Evolutionary conservation across 2,797 vertebrate species (phyloP).

Genomic region (Leptodactylus fallax): DNA sequence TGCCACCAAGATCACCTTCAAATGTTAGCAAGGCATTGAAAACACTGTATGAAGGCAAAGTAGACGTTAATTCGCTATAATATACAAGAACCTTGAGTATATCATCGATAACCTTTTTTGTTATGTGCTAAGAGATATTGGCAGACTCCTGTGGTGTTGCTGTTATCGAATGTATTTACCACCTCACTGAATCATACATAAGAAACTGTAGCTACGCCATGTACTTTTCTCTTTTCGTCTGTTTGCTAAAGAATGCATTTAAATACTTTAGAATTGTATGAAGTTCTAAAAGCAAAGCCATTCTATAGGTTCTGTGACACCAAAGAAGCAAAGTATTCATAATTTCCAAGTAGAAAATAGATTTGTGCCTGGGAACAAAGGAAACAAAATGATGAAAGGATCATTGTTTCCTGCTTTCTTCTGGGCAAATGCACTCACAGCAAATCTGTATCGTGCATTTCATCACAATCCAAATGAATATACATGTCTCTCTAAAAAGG

Average conservation of each 20-base stretch:
- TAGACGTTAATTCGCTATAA: not conserved
- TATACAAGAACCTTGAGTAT: not conserved
- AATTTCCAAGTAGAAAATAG: constrained; percentile 12
- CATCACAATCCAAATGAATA: not conserved
- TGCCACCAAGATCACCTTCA: not conserved
- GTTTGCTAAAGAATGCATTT: constrained; percentile 70
- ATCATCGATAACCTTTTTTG: constrained; percentile 42
- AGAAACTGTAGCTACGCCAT: constrained; percentile 74
- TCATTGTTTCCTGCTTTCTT: constrained; percentile 2
- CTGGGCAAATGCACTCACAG: not conserved
- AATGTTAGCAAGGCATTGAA: not conserved
- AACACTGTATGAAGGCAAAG: not conserved
- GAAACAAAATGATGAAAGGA: not conserved
- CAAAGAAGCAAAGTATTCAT: constrained; percentile 16
- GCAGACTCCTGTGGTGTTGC: constrained; percentile 67
- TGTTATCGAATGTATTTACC: constrained; percentile 76
- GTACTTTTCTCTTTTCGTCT: constrained; percentile 76
- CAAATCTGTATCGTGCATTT: not conserved
- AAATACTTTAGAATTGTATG: constrained; percentile 69
- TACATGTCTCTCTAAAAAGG: not conserved
- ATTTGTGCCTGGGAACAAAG: constrained; percentile 15
- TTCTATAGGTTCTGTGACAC: constrained; percentile 12
- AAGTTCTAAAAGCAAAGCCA: constrained; percentile 38
- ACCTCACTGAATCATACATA: constrained; percentile 70
- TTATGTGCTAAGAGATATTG: constrained; percentile 40